Evolutionary conservation across 2,113 vertebrate genomes (phyloP), one percentile per base, ranked within the genome.

Genomic region (Nerophis ophidion): DNA sequence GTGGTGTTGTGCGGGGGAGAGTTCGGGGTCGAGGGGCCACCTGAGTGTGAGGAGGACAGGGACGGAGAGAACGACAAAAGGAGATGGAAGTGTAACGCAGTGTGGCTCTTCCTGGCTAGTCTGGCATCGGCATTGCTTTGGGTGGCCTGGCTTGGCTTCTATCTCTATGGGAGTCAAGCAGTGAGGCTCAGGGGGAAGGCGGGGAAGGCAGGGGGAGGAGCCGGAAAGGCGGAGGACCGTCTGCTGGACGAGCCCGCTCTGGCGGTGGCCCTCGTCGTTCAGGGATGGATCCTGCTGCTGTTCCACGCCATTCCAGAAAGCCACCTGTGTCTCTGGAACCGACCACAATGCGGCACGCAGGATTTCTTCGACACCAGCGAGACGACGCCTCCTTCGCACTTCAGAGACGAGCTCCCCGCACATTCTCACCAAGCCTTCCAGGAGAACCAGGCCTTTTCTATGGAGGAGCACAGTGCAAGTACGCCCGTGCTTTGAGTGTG

Each of bases 401-500:
- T 89, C 91, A 93, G 3, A 89, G 95, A 99, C 14, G 95, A 97
- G 1, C 84, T 91, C 46, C 89, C 92, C 4, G 38, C 77, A 71
- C 93, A 93, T 79, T 87, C 93, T 3, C 86, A 87, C 70, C 87
- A 91, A 45, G 88, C 93, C 69, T 99, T 94, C 80, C 90, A 93
- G 83, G 95, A 99, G 68, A 98, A 96, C 75, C 94, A 97, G 77
- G 91, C 91, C 65, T 98, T 95, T 79, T 94, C 95, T 4, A 90
- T 98, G 89, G 97, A 99, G 52, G 95, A 98, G 60, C 95, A 94
- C 73, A 92, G 89, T 4, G 90, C 94, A 93, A 95, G 96, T 98
- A 84, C 13, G 84, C 38, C 52, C 67, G 86, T 19, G 59, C 40
- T 44, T 71, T 16, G 8, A 60, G 44, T 63, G 49, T 63, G 15